These are phyloP conservation scores for Microcebus murinus DNA, from an alignment of 2,113 vertebrate genomes.

Conservation along the genomic window DNA sequence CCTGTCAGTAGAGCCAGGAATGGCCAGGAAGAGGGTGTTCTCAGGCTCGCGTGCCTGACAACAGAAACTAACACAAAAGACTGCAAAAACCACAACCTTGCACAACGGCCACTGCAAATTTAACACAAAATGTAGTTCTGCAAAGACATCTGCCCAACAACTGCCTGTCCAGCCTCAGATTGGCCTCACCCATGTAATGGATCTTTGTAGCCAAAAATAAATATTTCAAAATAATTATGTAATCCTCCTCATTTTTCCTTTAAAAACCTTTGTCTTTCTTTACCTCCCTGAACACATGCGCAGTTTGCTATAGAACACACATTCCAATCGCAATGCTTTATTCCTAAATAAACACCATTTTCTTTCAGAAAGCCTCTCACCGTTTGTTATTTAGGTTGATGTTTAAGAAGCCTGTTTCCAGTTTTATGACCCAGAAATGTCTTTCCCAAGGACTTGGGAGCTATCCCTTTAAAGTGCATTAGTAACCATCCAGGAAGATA, in stretches of 20 bases:
- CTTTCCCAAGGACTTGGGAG: not conserved
- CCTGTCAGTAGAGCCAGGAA: not conserved
- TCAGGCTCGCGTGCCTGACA: not conserved
- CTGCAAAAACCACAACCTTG: not conserved
- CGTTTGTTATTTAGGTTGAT: not conserved
- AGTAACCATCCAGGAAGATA: not conserved
- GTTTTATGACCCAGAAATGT: not conserved
- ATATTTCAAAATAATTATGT: not conserved
- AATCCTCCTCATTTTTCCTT: not conserved
- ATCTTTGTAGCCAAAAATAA: not conserved
- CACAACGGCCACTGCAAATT: not conserved
- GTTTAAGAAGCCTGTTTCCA: not conserved
- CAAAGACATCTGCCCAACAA: not conserved
- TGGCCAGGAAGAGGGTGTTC: not conserved
- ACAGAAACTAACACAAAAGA: not conserved
- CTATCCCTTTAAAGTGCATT: not conserved
- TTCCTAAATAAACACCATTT: not conserved
- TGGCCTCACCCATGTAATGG: not conserved
- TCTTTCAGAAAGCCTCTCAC: not conserved
- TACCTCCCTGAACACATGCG: not conserved
- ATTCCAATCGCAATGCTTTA: not conserved
- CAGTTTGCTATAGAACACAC: not conserved
- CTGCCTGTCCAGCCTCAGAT: not conserved
- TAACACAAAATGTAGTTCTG: not conserved
- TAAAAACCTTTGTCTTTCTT: not conserved